phyloP scores from a whole-genome alignment of 2,888 invertebrate species.

The Thelaira solivaga region DNA sequence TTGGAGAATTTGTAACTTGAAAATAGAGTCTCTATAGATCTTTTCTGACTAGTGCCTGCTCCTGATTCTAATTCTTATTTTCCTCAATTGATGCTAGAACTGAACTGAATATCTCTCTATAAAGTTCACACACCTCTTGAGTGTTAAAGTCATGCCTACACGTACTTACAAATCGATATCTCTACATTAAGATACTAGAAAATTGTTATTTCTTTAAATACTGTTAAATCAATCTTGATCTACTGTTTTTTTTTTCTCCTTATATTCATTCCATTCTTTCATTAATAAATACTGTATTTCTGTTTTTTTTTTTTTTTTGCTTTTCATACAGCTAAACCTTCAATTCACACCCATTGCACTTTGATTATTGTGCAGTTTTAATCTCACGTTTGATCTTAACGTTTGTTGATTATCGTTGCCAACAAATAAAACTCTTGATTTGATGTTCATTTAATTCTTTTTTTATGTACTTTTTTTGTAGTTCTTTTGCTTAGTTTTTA shows the following conservation, averaged over 20 bases:
- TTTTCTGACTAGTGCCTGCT: too few relatives aligned
- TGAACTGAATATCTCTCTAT: too few relatives aligned
- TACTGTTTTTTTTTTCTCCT: too few relatives aligned
- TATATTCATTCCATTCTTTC: background rate
- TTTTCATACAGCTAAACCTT: slow-evolving; percentile 48
- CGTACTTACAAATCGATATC: too few relatives aligned
- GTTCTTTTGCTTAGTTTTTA: slow-evolving; percentile 15
- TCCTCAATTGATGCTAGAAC: too few relatives aligned
- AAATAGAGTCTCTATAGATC: too few relatives aligned
- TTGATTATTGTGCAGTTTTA: slow-evolving; percentile 43
- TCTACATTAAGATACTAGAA: background rate
- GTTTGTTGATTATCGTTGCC: slow-evolving; percentile 54
- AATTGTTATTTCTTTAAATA: slow-evolving; percentile 3
- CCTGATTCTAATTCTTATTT: too few relatives aligned
- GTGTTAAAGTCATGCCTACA: too few relatives aligned
- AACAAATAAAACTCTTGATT: slow-evolving; percentile 29
- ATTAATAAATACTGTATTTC: slow-evolving; percentile 22
- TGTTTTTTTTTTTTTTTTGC: slow-evolving; percentile 11
- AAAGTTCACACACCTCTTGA: too few relatives aligned
- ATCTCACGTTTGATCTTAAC: slow-evolving; percentile 62
- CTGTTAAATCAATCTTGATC: slow-evolving; percentile 42
- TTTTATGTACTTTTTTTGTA: background rate
- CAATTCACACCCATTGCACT: slow-evolving; percentile 59
- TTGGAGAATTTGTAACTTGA: too few relatives aligned
- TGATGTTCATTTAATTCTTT: slow-evolving; percentile 3